These are phyloP conservation scores for Psophia crepitans DNA, from an alignment of 2,113 vertebrate genomes.

Conservation along the genomic window DNA sequence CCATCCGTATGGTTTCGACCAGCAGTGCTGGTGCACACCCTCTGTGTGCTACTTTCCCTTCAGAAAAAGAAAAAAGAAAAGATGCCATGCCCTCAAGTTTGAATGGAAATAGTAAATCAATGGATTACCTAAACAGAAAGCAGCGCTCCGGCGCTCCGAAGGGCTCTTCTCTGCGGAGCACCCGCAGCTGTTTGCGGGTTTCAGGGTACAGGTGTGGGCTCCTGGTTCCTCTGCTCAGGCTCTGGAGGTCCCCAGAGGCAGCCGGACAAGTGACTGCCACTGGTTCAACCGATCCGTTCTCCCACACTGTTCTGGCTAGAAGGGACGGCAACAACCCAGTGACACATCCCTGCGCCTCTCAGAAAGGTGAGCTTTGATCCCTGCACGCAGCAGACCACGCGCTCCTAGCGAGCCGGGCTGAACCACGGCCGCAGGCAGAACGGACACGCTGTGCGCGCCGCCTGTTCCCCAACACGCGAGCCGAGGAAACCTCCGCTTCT, in stretches of 20 bases:
- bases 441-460: not conserved
- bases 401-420: not conserved
- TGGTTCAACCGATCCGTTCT: not conserved
- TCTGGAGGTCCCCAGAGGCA: not conserved
- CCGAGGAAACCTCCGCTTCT: not conserved
- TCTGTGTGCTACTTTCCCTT: not conserved
- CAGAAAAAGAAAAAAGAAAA: not conserved
- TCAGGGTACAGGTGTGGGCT: not conserved
- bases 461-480: not conserved
- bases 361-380: not conserved
- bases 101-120: not conserved
- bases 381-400: not conserved
- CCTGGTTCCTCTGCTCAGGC: not conserved
- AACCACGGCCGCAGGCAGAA: not conserved
- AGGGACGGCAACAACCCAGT: not conserved
- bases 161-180: not conserved
- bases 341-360: not conserved
- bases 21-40: not conserved
- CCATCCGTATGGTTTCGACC: not conserved
- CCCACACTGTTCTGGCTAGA: not conserved
- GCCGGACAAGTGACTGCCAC: fast-evolving
- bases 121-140: not conserved
- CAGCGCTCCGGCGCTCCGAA: fast-evolving
- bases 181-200: not conserved
- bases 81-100: not conserved